Evolutionary conservation across 2,888 invertebrate species (phyloP).

Genomic region (Spilarctia lutea): DNA sequence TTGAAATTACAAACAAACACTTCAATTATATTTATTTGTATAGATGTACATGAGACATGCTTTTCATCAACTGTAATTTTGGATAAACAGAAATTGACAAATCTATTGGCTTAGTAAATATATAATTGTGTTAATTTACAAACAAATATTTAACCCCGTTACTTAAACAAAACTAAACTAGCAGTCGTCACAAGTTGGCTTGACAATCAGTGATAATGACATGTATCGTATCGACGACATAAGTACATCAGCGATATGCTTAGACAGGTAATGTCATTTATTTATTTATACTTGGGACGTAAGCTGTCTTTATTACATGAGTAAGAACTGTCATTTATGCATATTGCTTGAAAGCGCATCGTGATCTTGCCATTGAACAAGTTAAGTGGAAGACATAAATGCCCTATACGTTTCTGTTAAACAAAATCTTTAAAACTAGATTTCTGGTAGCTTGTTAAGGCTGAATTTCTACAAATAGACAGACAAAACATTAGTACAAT

Average conservation of each 20-base stretch:
- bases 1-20: no score
- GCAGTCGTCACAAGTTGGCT: no score
- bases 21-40: no score
- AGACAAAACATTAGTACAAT: not conserved
- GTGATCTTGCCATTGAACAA: not conserved
- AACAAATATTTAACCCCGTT: no score
- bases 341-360: not conserved
- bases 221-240: not conserved
- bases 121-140: no score
- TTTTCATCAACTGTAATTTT: no score
- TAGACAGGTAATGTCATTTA: not conserved
- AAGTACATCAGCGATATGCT: not conserved
- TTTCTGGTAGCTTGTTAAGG: not conserved
- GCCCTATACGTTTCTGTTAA: not conserved
- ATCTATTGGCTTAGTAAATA: no score
- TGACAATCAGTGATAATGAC: no score
- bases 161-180: no score
- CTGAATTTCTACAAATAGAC: not conserved
- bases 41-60: no score
- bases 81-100: no score
- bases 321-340: not conserved
- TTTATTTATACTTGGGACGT: no score
- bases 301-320: not conserved
- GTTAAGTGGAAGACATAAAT: not conserved
- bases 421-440: not conserved